phyloP scores from a whole-genome alignment of 2,797 vertebrate genomes.

The Pteropus rufus region DNA sequence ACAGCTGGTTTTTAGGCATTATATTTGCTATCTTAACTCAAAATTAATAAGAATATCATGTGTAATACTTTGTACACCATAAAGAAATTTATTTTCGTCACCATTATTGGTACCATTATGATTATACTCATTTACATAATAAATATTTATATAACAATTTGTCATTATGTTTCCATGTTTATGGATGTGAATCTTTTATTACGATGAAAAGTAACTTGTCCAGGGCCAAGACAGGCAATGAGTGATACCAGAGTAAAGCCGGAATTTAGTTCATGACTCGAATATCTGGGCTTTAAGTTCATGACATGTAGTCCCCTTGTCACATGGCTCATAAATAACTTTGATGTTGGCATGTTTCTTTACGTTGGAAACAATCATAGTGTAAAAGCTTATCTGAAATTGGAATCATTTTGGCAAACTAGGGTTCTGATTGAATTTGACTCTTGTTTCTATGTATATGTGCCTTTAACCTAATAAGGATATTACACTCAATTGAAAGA shows the following conservation, averaged over 20 bases:
- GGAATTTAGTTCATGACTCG: background rate
- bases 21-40: background rate
- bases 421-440: background rate
- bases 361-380: background rate
- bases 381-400: constrained; percentile 49
- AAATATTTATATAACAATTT: constrained; percentile 33
- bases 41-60: background rate
- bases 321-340: background rate
- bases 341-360: background rate
- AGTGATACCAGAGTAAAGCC: background rate
- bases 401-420: constrained; percentile 36
- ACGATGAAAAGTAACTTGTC: background rate
- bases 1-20: background rate
- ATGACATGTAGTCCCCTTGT: background rate
- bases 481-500: background rate
- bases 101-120: background rate
- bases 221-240: background rate
- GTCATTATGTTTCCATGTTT: background rate
- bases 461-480: background rate
- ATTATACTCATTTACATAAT: background rate
- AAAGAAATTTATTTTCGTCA: constrained; percentile 19
- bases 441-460: background rate
- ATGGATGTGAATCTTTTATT: background rate
- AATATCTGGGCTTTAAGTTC: background rate
- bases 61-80: background rate